A percentile compares a stretch with the other conserved stretches of the same genome.
phyloP scores from a whole-genome alignment of 2,888 invertebrate species.

The Argyresthia albistria region DNA sequence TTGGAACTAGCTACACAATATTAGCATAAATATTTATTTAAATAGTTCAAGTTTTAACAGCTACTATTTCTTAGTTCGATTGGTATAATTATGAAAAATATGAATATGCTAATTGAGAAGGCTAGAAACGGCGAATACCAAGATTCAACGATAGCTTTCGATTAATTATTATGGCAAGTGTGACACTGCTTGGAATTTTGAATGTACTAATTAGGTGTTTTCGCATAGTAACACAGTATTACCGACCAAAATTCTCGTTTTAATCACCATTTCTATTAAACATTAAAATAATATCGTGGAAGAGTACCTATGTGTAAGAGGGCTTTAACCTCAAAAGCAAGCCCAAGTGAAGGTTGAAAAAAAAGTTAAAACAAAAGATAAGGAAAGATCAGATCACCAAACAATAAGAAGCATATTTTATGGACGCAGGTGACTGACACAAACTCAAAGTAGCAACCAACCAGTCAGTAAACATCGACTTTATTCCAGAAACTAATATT shows the following conservation, averaged over 20 bases:
- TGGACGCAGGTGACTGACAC: too few species aligned
- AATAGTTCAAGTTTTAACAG: not conserved
- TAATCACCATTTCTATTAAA: constrained; percentile 2
- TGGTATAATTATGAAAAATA: not conserved
- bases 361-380: too few species aligned
- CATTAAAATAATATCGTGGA: not conserved
- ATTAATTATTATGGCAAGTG: constrained; percentile 3
- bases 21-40: constrained; percentile 2
- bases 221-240: not conserved
- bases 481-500: not conserved
- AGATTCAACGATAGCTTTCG: constrained; percentile 1
- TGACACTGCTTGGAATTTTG: not conserved
- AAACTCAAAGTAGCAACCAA: too few species aligned
- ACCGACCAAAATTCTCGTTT: not conserved
- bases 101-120: not conserved
- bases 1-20: not conserved
- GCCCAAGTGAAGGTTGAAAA: too few species aligned
- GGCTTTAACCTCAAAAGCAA: not conserved
- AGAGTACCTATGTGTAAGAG: not conserved
- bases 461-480: not conserved
- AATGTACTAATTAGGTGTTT: constrained; percentile 2
- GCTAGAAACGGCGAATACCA: not conserved
- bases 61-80: not conserved
- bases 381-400: too few species aligned
- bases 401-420: too few species aligned